Base-by-base conservation (phyloP, 92 coral and sea anemone genomes). In the Palythoa heliodiscus region DNA sequence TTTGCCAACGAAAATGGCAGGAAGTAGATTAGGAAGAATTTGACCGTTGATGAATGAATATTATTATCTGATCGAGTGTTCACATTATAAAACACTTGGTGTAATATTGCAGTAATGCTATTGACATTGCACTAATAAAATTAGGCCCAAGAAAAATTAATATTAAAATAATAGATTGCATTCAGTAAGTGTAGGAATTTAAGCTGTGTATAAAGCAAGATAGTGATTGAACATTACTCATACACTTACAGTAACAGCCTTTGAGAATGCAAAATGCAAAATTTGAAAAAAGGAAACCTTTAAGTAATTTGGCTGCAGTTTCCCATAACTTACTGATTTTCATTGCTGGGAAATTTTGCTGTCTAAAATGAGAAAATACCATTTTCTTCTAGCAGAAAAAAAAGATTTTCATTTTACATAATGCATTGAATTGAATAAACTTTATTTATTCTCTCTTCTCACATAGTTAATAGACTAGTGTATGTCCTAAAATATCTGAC, bases 1-100 rank as follows among this genome's bases (percentile, higher is more conserved):
- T 97, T 94, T 77, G 91, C 92, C 82, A 97, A 94, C 52, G 87
- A 92, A 52, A 84, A 86, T 63, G 79, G 75, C 71, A 83, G 50
- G 80, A 72, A 80, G 47, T 80, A 80, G 84, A 38, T 20, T 23
- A 19, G 40, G 40, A 22, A 53, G 37, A 80, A 23, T 40, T 29
- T 52, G 9, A 15, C 35, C 54, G 17, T 22, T 20, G 16, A 74
- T 16, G 50, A 43, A 43, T 43, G 50, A 74, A 3, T 47, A 73
- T 50, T 20, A 73, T 50, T 20, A 43, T 40, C 4, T 17, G 52
- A 22, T 19, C 0, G 71, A 22, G 71, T 67, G 14, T 20, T 22
- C 71, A 22, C 39, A 67, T 67, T 23, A 0, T 29, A 29, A 71
- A 39, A 16, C 14, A 37, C 22, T 43, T 50, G 38, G 38, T 74